Evolutionary conservation across 2,888 invertebrate genomes (phyloP), one percentile per base, ranked within the genome.

Genomic region (Danaus chrysippus): DNA sequence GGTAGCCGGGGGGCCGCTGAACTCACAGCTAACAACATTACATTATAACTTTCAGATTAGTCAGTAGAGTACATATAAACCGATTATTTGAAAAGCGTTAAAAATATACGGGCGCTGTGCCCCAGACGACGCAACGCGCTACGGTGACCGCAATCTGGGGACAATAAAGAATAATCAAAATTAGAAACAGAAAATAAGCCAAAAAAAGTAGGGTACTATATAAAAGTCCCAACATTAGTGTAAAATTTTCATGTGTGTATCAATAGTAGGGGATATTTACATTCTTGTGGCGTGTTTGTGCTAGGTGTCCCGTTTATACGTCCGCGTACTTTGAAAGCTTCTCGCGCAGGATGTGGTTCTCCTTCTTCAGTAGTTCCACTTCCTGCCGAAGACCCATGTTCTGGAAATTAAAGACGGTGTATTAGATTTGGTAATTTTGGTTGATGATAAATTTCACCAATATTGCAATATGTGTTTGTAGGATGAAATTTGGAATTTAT

Each of bases 371-470:
- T 90, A 96, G 93, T 91, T 97, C 97, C 83, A 97, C 92, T 87
- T 97, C 97, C 92, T 96, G 96, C 81, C 96, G 95, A 83, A 97
- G 92, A 79, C 96, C 96, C 93, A 96, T 93, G 82, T 97, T 97
- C 96, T 97, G 92, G 58, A 92, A 91, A 12, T 43, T 12, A 12
- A 15, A 42, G 43, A 19, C 12, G 10, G 34, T n/a, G n/a, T 34
- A 19, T 53, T 13, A 61, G 10, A 3, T 9, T 3, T 34, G 42
- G 17, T 42, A 17, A 3, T 1, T 41, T n/a, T 17, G n/a, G 12
- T 19, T 23, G 13, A 10, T 52, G 56, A 8, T 15, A 8, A 0
- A 19, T 43, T 23, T 42, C 12, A 42, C 23, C 10, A 5, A 17
- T 13, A 49, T 52, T 52, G 10, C 15, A 15, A 58, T 41, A 13